Percentiles rank a stretch among this genome's conserved stretches.
Evolutionary conservation across 2,113 vertebrate genomes (phyloP).

Genomic region (Melanerpes aurifrons): DNA sequence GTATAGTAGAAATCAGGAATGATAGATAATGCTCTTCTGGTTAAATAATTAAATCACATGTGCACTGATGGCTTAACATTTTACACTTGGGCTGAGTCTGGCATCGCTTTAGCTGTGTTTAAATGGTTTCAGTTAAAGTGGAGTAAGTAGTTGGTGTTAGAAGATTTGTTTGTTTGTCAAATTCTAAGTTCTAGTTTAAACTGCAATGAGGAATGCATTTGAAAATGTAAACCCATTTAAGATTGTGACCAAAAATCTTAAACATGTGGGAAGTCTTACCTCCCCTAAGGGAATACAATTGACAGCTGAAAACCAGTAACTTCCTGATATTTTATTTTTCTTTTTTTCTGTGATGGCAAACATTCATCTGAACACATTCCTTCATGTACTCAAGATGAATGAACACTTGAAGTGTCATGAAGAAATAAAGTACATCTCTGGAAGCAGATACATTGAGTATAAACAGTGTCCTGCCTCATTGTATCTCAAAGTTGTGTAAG

Average conservation of each 20-base stretch:
- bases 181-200: background rate
- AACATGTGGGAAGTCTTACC: background rate
- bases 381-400: background rate
- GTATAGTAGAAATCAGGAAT: background rate
- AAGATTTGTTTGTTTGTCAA: background rate
- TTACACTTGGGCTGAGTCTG: background rate
- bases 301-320: background rate
- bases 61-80: accelerated
- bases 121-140: background rate
- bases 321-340: background rate
- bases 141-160: background rate
- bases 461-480: background rate
- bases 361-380: background rate
- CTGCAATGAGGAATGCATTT: background rate
- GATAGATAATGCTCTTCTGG: background rate
- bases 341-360: background rate
- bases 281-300: background rate
- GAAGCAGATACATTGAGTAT: background rate
- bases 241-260: accelerated
- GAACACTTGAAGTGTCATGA: background rate
- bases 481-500: background rate
- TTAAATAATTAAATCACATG: background rate
- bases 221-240: background rate
- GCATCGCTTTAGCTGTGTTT: background rate
- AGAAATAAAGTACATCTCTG: background rate